Percentiles rank a stretch among this genome's conserved stretches.
Evolutionary conservation across 2,797 vertebrate species (phyloP).

Genomic region (Leptatherina wallacei): DNA sequence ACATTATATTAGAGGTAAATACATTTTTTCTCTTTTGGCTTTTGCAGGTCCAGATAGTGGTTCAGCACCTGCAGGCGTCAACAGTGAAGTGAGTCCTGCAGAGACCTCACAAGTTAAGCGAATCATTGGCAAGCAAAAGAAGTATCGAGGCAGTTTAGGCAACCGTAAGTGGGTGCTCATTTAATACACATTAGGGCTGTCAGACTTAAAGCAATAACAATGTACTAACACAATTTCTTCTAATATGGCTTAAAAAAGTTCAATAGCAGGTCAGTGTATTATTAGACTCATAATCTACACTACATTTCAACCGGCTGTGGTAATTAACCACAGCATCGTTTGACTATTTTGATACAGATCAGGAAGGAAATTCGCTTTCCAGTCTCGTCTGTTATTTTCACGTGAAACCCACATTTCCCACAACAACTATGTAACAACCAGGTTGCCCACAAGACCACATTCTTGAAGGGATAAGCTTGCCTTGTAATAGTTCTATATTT

Average conservation of each 20-base stretch:
- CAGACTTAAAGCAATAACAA: not conserved
- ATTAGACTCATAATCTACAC: too few relatives aligned
- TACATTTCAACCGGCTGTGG: not conserved
- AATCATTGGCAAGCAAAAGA: conserved; percentile 82
- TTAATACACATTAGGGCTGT: not conserved
- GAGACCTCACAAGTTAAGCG: conserved; percentile 71
- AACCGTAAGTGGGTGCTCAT: conserved; percentile 77
- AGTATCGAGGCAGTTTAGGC: conserved; percentile 77
- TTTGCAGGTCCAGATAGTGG: conserved; percentile 86
- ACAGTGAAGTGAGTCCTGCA: conserved; percentile 82
- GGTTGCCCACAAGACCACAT: not conserved
- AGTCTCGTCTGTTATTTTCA: not conserved
- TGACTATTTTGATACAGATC: not conserved
- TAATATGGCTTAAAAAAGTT: not conserved
- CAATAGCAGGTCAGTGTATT: not conserved
- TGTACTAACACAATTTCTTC: not conserved
- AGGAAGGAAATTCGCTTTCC: not conserved
- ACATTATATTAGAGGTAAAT: not conserved
- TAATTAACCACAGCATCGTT: not conserved
- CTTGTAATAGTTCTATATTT: not conserved
- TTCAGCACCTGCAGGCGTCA: conserved; percentile 83
- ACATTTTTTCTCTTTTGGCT: conserved; percentile 2
- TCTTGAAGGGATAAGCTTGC: not conserved
- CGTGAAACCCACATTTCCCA: not conserved
- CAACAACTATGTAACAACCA: not conserved